A percentile compares a stretch with the other conserved stretches of the same genome.
Conservation (phyloP, 2,797 vertebrate species). For the Micropoecilia bifurca region DNA sequence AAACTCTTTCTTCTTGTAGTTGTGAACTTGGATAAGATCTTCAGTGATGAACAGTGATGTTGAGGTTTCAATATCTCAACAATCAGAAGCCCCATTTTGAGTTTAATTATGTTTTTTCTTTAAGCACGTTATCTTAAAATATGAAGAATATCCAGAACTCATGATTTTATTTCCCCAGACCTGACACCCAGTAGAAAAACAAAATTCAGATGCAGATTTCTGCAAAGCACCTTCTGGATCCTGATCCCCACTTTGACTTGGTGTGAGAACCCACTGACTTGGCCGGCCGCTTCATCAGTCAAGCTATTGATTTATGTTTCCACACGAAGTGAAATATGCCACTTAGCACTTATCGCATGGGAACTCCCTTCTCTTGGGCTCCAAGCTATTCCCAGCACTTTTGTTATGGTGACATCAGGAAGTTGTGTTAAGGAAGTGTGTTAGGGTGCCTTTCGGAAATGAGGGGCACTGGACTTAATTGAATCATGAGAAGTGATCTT, state of each 20-base stretch:
- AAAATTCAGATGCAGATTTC: conserved; percentile 19
- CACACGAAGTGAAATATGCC: conserved; percentile 48
- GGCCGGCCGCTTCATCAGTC: conserved; percentile 58
- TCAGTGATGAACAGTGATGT: not conserved
- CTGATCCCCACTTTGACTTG: conserved; percentile 48
- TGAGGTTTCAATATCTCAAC: not conserved
- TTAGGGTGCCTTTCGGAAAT: conserved; percentile 62
- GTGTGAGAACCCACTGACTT: conserved; percentile 70
- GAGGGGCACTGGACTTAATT: conserved; percentile 54
- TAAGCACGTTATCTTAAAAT: not conserved
- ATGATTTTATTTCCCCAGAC: not conserved
- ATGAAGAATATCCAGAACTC: not conserved
- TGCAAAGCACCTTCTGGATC: conserved; percentile 51
- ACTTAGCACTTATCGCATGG: conserved; percentile 51
- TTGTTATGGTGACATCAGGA: conserved; percentile 61
- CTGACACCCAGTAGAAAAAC: not conserved
- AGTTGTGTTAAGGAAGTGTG: conserved; percentile 78
- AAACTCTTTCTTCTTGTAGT: not conserved
- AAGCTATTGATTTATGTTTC: conserved; percentile 48
- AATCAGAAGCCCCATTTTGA: not conserved
- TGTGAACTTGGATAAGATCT: not conserved
- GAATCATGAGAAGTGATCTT: conserved; percentile 43
- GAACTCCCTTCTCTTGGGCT: conserved; percentile 52
- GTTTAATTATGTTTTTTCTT: not conserved
- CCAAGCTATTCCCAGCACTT: conserved; percentile 34